Conservation (phyloP, 1,140 invertebrate genomes). For the Ganaspis sp. region DNA sequence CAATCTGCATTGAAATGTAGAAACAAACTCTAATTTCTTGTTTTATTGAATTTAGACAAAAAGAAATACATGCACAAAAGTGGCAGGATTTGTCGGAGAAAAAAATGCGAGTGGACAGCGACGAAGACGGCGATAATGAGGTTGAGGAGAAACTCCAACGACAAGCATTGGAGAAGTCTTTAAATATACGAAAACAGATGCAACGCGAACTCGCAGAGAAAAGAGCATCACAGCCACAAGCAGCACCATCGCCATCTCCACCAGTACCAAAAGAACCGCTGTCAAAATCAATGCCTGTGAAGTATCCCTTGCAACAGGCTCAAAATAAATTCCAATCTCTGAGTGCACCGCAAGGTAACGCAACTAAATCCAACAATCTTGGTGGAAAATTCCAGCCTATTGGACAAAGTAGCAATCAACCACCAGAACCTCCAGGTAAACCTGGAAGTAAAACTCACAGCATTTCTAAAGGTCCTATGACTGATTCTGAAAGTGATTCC, state of each 20-base stretch:
- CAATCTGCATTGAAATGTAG: background rate
- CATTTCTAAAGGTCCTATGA: constrained; percentile 68
- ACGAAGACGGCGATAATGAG: constrained; percentile 68
- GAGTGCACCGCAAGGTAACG: constrained; percentile 53
- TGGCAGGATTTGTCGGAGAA: constrained; percentile 70
- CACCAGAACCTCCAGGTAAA: constrained; percentile 63
- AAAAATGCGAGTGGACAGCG: constrained; percentile 48
- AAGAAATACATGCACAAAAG: constrained; percentile 65
- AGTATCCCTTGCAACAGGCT: constrained; percentile 70
- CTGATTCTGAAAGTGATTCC: constrained; percentile 71
- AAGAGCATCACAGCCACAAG: constrained; percentile 63
- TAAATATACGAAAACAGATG: constrained; percentile 73
- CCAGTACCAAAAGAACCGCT: constrained; percentile 73
- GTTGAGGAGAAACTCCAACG: constrained; percentile 69
- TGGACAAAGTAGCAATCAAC: constrained; percentile 62
- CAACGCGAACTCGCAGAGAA: constrained; percentile 72
- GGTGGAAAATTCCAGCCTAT: constrained; percentile 74
- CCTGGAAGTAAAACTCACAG: constrained; percentile 58
- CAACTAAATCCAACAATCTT: constrained; percentile 61
- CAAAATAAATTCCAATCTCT: constrained; percentile 68
- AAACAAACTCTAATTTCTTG: background rate
- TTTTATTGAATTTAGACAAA: constrained; percentile 54
- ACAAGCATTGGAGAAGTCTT: constrained; percentile 68
- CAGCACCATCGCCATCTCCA: constrained; percentile 73
- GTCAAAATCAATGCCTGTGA: constrained; percentile 70